Evolutionary conservation across 2,888 invertebrate genomes (phyloP), one percentile per base, ranked within the genome.

Genomic region (Melipona bicolor): DNA sequence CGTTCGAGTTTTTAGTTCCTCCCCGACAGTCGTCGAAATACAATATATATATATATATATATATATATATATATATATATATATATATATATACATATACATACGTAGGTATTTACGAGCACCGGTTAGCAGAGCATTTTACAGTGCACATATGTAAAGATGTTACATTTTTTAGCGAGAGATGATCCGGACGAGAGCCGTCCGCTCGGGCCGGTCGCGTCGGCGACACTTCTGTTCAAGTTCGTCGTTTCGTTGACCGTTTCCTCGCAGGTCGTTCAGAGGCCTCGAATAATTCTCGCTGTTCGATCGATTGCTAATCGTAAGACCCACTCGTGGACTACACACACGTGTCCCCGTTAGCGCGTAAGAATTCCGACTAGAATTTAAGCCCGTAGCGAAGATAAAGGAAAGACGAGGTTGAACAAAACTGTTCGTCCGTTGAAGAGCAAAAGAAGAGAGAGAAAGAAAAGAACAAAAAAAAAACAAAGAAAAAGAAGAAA

Each of bases 251-350:
- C 72, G 88, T 88, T 88, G 79, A 88, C 81, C 86, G 82, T 88
- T 88, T 77, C 82, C 86, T 79, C 84, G 85, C 74, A 82, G 88
- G 84, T 88, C 88, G 79, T 73, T 72, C 77, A 86, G 77, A 82
- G 88, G 81, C 88, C 88, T 86, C 88, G 88, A 85, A 84, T 83
- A 64, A 83, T 88, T 84, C 88, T 88, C 84, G 83, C 83, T 85
- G 88, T 88, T 88, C 88, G 88, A 88, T 88, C 88, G 83, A 83
- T 84, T 77, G 79, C 81, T 86, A 71, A 61, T 71, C 59, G 24
- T 71, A 84, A 86, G 86, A 88, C 84, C 82, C 86, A 79, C 77
- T 15, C 36, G 54, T 76, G 83, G 86, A 81, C 79, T 50, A 32
- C n/a, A 54, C n/a, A 54, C 54, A 81, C 27, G 70, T 67, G 52